A percentile compares a stretch with the other conserved stretches of the same genome.
These are phyloP conservation scores for Athetis lepigone DNA, from an alignment of 2,888 invertebrate genomes.

Conservation along the genomic window DNA sequence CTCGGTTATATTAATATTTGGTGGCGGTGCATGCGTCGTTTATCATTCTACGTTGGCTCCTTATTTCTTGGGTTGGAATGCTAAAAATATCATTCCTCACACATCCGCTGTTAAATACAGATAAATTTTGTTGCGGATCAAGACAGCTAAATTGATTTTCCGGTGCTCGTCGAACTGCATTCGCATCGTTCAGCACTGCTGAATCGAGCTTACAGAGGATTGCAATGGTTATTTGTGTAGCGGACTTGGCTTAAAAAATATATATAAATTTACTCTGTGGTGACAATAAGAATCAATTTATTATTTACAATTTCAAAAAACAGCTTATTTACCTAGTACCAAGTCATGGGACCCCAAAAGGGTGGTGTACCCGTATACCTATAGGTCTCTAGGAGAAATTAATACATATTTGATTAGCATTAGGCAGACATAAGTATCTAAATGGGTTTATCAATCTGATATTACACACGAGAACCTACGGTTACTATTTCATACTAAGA, in stretches of 20 bases:
- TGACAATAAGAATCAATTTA: not conserved
- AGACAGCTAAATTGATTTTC: too few species aligned
- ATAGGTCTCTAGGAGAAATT: not conserved
- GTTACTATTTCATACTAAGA: not conserved
- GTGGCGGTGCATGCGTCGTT: slow-evolving; percentile 3
- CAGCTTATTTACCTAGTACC: not conserved
- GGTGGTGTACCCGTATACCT: too few species aligned
- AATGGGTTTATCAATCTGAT: not conserved
- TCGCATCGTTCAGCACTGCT: too few species aligned
- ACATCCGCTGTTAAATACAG: too few species aligned
- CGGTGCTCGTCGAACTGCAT: too few species aligned
- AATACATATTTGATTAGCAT: not conserved
- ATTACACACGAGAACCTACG: not conserved
- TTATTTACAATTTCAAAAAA: not conserved
- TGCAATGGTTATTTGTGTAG: too few species aligned
- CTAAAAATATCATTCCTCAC: too few species aligned
- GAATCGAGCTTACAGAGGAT: too few species aligned
- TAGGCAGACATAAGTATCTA: not conserved
- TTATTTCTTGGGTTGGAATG: not conserved
- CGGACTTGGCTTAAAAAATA: too few species aligned
- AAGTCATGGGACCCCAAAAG: too few species aligned
- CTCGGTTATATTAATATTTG: slow-evolving; percentile 32
- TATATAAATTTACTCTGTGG: too few species aligned
- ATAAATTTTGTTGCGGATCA: too few species aligned
- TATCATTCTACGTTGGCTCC: slow-evolving; percentile 29